phyloP scores from a whole-genome alignment of 2,888 invertebrate species.

The Prostheceraeus crozeri region DNA sequence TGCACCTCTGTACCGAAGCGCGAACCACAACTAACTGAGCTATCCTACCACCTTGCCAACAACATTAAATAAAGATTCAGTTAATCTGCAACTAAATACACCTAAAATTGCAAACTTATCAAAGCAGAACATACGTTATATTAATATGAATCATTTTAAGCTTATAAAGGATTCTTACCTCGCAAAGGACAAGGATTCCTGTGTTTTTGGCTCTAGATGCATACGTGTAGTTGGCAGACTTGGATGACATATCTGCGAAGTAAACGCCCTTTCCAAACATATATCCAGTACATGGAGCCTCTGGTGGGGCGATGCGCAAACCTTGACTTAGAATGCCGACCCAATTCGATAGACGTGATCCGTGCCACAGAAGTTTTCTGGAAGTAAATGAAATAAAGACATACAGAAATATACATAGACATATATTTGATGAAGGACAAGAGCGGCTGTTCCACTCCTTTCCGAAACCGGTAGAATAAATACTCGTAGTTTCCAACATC shows the following conservation, averaged over 20 bases:
- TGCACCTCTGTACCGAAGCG: too few relatives aligned
- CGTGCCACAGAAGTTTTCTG: conserved; percentile 60
- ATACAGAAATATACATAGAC: background rate
- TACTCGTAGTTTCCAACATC: too few relatives aligned
- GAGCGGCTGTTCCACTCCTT: too few relatives aligned
- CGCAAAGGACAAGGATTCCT: conserved; percentile 57
- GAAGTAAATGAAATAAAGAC: too few relatives aligned
- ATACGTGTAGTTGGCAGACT: conserved; percentile 60
- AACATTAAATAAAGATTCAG: too few relatives aligned
- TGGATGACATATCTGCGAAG: conserved; percentile 60
- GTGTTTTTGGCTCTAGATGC: conserved; percentile 52
- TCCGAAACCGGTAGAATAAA: too few relatives aligned
- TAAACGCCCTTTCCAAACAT: conserved; percentile 61
- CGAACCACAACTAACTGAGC: too few relatives aligned
- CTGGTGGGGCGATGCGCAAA: conserved; percentile 60
- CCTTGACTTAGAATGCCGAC: conserved; percentile 59
- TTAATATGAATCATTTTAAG: background rate
- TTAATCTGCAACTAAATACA: too few relatives aligned
- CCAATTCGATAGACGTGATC: conserved; percentile 59
- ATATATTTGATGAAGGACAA: too few relatives aligned
- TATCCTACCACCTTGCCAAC: too few relatives aligned
- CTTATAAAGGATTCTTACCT: conserved; percentile 50
- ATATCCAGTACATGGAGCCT: conserved; percentile 60
- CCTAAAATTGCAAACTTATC: too few relatives aligned
- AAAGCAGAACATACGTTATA: too few relatives aligned